Evolutionary conservation across 2,113 vertebrate genomes (phyloP).

Genomic region (Anhinga anhinga): DNA sequence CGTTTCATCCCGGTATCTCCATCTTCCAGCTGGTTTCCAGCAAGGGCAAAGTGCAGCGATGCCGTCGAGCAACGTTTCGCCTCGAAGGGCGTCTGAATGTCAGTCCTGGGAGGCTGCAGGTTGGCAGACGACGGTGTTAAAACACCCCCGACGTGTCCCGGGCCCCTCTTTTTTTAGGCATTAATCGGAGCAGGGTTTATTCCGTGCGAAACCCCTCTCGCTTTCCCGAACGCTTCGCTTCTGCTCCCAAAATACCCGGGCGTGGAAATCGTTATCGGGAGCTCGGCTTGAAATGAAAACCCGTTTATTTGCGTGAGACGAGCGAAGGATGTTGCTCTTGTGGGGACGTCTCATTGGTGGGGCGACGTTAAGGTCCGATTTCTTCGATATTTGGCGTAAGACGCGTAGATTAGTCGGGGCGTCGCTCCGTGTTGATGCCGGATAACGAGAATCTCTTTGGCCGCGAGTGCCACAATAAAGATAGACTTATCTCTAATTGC

Average conservation of each 20-base stretch:
- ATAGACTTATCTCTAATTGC: neutral
- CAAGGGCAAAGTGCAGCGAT: neutral
- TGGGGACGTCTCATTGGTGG: fast-evolving
- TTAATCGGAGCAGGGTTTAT: fast-evolving
- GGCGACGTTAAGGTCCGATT: fast-evolving
- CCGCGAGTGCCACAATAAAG: fast-evolving
- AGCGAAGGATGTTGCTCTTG: neutral
- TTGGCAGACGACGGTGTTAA: neutral
- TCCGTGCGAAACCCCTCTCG: neutral
- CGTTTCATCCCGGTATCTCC: neutral
- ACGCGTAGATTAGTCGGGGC: fast-evolving
- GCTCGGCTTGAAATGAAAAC: neutral
- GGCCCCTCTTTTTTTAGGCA: fast-evolving
- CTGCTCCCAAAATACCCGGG: fast-evolving
- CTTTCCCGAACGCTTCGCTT: fast-evolving
- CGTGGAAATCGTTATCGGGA: fast-evolving
- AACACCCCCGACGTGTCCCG: fast-evolving
- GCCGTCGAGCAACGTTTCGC: fast-evolving
- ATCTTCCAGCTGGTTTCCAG: neutral
- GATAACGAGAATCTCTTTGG: neutral
- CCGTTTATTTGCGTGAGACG: fast-evolving
- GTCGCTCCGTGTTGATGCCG: fast-evolving
- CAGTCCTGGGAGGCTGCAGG: neutral
- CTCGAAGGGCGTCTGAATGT: neutral
- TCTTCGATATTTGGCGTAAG: neutral